Conservation (phyloP, 2,113 vertebrate species). For the Vulpes vulpes region DNA sequence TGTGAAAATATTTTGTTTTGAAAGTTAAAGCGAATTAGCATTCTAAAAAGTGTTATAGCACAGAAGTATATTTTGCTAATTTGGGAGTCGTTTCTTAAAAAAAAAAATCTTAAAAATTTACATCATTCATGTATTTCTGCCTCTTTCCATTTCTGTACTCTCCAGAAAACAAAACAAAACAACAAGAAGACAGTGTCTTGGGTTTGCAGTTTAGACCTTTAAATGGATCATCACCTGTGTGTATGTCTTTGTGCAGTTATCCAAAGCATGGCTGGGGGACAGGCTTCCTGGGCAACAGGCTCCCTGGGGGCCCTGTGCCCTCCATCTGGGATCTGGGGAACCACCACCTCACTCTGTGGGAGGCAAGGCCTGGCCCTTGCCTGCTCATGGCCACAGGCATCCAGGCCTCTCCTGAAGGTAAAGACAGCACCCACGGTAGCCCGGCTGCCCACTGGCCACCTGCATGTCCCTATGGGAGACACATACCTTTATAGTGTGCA, state of each 20-base stretch:
- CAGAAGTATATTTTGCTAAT: background rate
- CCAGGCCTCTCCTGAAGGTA: background rate
- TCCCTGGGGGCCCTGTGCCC: background rate
- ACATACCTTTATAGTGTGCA: accelerated
- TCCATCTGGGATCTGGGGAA: background rate
- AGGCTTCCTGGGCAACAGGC: background rate
- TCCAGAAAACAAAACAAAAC: background rate
- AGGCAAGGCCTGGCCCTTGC: background rate
- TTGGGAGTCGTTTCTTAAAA: background rate
- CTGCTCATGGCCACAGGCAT: too few species aligned
- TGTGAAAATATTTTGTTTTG: background rate
- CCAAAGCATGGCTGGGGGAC: background rate
- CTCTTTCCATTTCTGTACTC: background rate
- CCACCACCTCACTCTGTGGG: background rate
- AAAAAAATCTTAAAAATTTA: background rate
- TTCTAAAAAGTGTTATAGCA: background rate
- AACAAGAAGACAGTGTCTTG: background rate
- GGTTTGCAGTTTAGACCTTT: background rate
- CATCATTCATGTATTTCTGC: background rate
- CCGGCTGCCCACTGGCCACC: background rate
- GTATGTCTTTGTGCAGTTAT: accelerated
- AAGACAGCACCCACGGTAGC: accelerated
- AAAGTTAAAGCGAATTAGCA: background rate
- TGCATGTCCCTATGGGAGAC: accelerated
- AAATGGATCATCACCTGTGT: accelerated